Base-by-base conservation (phyloP, 2,888 invertebrate genomes). In the Ischnura elegans region DNA sequence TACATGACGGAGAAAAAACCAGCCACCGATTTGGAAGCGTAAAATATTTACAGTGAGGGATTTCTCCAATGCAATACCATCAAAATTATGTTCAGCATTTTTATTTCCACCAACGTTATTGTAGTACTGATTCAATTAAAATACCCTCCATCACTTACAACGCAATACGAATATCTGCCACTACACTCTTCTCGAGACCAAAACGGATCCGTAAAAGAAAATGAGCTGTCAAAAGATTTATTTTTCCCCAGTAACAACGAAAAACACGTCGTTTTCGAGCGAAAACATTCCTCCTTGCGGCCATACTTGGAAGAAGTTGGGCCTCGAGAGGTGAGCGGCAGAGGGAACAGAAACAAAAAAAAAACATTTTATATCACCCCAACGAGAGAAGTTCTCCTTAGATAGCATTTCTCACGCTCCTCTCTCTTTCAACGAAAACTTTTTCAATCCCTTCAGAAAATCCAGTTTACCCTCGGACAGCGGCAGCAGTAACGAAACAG, bases 391-490 rank as follows among this genome's bases (percentile, higher is more conserved):
- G 51, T 55, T 87, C 87, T 55, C 55, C 90, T 61, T 90, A 51
- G 90, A 90, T 90, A 51, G 90, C 90, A 90, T 61, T 90, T 90
- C 90, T 90, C 90, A 90, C 90, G 90, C 90, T 90, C 61, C 25
- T 43, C 61, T n/a, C 25, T 61, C 86, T 51, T 19, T 51, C 13
- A 3, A 51, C 90, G 61, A 61, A 76, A 76, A 42, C 25, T 90
- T 90, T 90, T 90, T 90, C 61, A 55, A 90, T 90, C 43, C 43
- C 61, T 43, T 90, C n/a, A 55, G 6, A 61, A 55, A 90, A 90
- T 90, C 90, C 90, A 61, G 90, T 90, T 90, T 90, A 43, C 90
- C 90, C 90, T 90, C 61, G 90, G 90, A 90, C 90, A 90, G 90
- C 61, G 61, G 90, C 90, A 90, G 90, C 66, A 90, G 90, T 90